phyloP scores from a whole-genome alignment of 1,140 invertebrate genomes.

The Adelges cooleyi region DNA sequence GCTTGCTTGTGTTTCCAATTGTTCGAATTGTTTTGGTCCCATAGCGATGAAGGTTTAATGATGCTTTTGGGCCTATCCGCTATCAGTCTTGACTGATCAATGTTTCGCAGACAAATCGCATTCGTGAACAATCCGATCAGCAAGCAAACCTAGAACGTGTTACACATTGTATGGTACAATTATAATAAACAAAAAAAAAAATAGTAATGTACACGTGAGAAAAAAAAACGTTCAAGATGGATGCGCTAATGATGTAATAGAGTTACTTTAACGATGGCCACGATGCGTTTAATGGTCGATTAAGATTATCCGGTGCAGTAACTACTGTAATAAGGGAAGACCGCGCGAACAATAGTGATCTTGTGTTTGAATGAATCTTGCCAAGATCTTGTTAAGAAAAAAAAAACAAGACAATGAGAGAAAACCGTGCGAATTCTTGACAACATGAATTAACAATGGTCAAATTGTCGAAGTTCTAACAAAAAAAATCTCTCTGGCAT shows the following conservation, averaged over 20 bases:
- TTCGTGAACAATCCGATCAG: neutral
- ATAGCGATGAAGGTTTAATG: neutral
- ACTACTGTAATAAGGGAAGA: neutral
- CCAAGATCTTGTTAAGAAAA: neutral
- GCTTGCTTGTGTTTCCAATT: neutral
- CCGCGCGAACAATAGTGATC: neutral
- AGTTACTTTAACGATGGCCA: neutral
- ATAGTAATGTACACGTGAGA: too few species aligned
- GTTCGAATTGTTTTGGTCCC: neutral
- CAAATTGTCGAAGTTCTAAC: constrained; percentile 6
- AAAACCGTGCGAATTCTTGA: constrained; percentile 20
- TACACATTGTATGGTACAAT: neutral
- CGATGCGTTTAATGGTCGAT: constrained; percentile 1
- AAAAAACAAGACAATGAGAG: constrained; percentile 18
- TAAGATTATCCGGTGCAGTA: constrained; percentile 8
- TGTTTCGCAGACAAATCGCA: neutral
- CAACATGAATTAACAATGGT: constrained; percentile 22
- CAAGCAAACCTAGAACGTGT: constrained; percentile 8
- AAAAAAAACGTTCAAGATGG: too few species aligned
- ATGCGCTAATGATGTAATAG: neutral
- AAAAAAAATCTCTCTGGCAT: constrained; percentile 14
- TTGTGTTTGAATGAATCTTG: too few species aligned
- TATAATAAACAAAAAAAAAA: neutral
- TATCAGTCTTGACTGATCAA: neutral
- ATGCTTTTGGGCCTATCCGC: neutral